Percentiles rank a stretch among this genome's conserved stretches.
Evolutionary conservation across 35 echinoderm and acorn worm species (phyloP).

Genomic region (Patiria miniata): DNA sequence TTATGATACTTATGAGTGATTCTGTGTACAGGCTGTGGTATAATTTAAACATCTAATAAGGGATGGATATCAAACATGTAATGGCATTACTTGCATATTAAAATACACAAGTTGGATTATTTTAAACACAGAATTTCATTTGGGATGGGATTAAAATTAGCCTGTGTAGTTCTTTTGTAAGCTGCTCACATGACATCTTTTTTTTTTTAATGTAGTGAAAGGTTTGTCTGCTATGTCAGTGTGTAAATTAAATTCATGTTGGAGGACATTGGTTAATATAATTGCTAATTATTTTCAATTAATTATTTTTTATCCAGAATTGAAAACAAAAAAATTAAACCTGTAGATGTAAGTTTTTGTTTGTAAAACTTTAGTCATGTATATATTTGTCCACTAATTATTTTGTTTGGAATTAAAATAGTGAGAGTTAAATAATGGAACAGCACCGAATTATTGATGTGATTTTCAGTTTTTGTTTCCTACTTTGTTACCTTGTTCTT

Average conservation of each 20-base stretch:
- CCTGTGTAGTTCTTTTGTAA: no score
- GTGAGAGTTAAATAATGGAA: slow-evolving; percentile 8
- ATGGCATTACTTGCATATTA: no score
- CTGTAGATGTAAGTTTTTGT: not conserved
- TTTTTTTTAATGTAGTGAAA: slow-evolving; percentile 3
- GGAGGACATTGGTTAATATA: no score
- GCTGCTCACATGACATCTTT: not conserved
- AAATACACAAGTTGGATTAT: no score
- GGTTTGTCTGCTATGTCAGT: slow-evolving; percentile 14
- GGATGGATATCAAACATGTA: no score
- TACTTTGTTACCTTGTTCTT: no score
- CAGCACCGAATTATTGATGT: not conserved
- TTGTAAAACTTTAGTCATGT: slow-evolving; percentile 11
- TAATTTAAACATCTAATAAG: no score
- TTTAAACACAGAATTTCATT: no score
- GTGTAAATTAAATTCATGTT: slow-evolving; percentile 16
- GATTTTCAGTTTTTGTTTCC: no score
- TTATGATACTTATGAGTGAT: no score
- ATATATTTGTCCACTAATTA: slow-evolving; percentile 15
- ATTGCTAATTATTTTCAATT: not conserved
- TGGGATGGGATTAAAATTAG: no score
- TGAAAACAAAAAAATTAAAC: not conserved
- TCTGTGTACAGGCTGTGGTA: no score
- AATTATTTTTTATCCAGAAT: not conserved
- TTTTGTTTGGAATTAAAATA: slow-evolving; percentile 18